phyloP scores from a whole-genome alignment of 2,888 invertebrate genomes.

The Tiliacea aurago region DNA sequence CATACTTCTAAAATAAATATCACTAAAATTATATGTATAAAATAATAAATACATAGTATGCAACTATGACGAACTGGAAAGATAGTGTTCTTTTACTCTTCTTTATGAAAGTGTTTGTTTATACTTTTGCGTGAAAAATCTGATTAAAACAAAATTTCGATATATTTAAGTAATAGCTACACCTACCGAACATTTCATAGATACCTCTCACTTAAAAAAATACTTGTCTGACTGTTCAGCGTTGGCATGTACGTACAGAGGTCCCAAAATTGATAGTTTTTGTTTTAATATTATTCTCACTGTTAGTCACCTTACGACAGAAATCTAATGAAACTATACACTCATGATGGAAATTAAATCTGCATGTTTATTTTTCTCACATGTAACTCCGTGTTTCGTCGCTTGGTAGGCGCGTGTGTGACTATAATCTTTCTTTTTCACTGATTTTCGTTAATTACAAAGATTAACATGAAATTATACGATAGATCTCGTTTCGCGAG shows the following conservation, averaged over 20 bases:
- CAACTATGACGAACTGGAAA: no score
- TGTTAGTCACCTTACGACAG: not conserved
- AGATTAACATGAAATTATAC: constrained; percentile 71
- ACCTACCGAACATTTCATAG: not conserved
- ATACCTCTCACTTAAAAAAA: not conserved
- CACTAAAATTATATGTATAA: no score
- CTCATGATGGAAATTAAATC: constrained; percentile 11
- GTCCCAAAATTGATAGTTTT: not conserved
- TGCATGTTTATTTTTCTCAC: constrained; percentile 17
- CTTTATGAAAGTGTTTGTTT: constrained; percentile 6
- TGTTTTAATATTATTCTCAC: not conserved
- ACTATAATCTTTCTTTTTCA: constrained; percentile 65
- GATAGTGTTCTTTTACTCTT: no score
- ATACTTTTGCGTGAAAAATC: not conserved
- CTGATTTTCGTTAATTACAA: constrained; percentile 72
- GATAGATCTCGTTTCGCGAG: constrained; percentile 71
- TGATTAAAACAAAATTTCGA: not conserved
- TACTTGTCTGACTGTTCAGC: not conserved
- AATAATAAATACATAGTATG: no score
- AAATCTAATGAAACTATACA: not conserved
- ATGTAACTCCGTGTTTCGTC: constrained; percentile 7
- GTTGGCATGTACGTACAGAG: not conserved
- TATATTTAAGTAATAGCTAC: not conserved
- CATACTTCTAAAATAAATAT: no score
- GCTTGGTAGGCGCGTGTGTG: constrained; percentile 39